Conservation (phyloP, 2,113 vertebrate genomes). For the Lampris megalopsis region DNA sequence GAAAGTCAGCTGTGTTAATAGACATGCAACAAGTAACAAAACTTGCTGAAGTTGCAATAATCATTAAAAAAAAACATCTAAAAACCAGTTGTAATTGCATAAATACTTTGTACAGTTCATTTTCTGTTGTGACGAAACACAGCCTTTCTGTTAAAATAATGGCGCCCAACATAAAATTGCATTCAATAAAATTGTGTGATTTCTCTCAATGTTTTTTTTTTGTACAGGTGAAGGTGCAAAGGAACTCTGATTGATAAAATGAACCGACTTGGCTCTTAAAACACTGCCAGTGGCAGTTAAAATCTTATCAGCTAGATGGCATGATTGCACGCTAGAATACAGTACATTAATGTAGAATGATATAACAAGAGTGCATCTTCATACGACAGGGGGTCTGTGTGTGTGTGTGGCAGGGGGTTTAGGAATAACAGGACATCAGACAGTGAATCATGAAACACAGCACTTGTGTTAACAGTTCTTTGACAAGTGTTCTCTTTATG, state of each 20-base stretch:
- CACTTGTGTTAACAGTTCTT: slow-evolving; percentile 31
- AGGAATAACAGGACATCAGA: slow-evolving; percentile 61
- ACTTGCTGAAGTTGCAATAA: slow-evolving; percentile 94
- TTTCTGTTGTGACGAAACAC: slow-evolving; percentile 85
- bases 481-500: slow-evolving; percentile 32
- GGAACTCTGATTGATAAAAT: slow-evolving; percentile 86
- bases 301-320: slow-evolving; percentile 79
- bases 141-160: slow-evolving; percentile 87
- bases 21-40: slow-evolving; percentile 99
- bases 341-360: slow-evolving; percentile 75
- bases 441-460: slow-evolving; percentile 40
- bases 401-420: background rate
- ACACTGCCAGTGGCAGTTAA: slow-evolving; percentile 61
- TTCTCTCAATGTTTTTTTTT: slow-evolving; percentile 73
- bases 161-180: slow-evolving; percentile 86
- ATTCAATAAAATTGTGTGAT: slow-evolving; percentile 76
- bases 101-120: slow-evolving; percentile 99
- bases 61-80: slow-evolving; percentile 90
- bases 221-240: slow-evolving; percentile 95
- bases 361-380: slow-evolving; percentile 66
- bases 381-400: slow-evolving; percentile 68
- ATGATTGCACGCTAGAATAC: slow-evolving; percentile 85
- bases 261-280: slow-evolving; percentile 78
- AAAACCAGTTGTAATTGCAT: slow-evolving; percentile 95
- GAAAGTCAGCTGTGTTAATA: slow-evolving; percentile 99